Evolutionary conservation across 2,113 vertebrate species (phyloP).

Genomic region (Grantiella picta): DNA sequence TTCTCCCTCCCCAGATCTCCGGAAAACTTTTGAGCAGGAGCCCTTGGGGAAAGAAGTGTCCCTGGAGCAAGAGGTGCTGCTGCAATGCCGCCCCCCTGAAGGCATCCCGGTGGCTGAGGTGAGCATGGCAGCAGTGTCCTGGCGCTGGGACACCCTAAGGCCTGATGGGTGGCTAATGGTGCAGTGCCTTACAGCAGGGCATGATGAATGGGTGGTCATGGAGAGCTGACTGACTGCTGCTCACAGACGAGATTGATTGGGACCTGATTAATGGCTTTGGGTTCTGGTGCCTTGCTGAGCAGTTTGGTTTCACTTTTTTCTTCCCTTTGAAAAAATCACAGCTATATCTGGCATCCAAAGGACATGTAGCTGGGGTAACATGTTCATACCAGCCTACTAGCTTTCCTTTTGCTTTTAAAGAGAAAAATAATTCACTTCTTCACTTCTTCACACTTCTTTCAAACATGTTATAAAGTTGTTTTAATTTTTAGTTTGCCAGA

Average conservation of each 20-base stretch:
- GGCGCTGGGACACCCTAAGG: constrained; percentile 6
- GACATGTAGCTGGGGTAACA: not conserved
- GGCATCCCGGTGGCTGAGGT: constrained; percentile 93
- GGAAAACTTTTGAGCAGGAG: constrained; percentile 94
- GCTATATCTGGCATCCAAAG: not conserved
- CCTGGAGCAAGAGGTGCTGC: constrained; percentile 91
- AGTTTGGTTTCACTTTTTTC: constrained; percentile 38
- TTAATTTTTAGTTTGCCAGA: not conserved
- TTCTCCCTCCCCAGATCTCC: constrained; percentile 77
- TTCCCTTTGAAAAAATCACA: constrained; percentile 43
- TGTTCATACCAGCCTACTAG: not conserved
- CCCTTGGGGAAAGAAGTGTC: constrained; percentile 93
- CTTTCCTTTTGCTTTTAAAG: not conserved
- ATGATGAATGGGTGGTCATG: constrained; percentile 64
- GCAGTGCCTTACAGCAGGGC: constrained; percentile 42
- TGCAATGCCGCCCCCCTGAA: constrained; percentile 94
- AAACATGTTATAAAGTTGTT: not conserved
- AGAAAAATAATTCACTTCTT: not conserved
- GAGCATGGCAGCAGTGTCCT: constrained; percentile 39
- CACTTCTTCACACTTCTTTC: too few relatives aligned
- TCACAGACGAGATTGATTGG: constrained; percentile 62
- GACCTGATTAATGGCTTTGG: constrained; percentile 69
- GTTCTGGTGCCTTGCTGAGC: constrained; percentile 56
- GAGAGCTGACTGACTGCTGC: constrained; percentile 67
- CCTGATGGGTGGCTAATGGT: constrained; percentile 49